A percentile compares a stretch with the other conserved stretches of the same genome.
Conservation (phyloP, 2,888 invertebrate genomes). For the Cyaniris semiargus region DNA sequence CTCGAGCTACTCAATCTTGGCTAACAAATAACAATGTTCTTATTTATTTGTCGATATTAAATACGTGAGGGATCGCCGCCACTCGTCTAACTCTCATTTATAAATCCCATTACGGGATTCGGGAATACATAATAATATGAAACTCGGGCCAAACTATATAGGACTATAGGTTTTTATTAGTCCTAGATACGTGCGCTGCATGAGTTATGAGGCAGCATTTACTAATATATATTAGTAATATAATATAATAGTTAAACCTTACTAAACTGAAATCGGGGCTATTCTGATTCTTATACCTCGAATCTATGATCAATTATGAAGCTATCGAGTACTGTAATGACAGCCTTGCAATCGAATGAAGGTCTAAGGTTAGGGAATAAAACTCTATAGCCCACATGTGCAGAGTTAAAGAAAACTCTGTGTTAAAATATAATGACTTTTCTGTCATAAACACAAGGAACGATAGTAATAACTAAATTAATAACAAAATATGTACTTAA, state of each 20-base stretch:
- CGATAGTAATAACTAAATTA: no score
- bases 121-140: slow-evolving; percentile 1
- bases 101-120: slow-evolving; percentile 30
- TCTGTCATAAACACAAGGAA: no score
- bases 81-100: neutral
- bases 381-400: no score
- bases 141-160: neutral
- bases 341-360: no score
- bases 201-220: neutral
- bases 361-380: no score
- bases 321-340: no score
- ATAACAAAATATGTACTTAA: no score
- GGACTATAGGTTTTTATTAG: slow-evolving; percentile 1
- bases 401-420: no score
- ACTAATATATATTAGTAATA: neutral
- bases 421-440: no score
- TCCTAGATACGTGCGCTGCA: neutral
- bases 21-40: slow-evolving; percentile 13
- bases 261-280: no score
- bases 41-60: slow-evolving; percentile 31
- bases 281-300: no score
- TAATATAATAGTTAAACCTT: neutral
- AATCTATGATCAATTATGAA: no score
- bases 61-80: slow-evolving; percentile 29
- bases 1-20: neutral